Percentiles rank a stretch among this genome's conserved stretches.
Conservation (phyloP, 2,888 invertebrate species). For the Cetonia aurata region DNA sequence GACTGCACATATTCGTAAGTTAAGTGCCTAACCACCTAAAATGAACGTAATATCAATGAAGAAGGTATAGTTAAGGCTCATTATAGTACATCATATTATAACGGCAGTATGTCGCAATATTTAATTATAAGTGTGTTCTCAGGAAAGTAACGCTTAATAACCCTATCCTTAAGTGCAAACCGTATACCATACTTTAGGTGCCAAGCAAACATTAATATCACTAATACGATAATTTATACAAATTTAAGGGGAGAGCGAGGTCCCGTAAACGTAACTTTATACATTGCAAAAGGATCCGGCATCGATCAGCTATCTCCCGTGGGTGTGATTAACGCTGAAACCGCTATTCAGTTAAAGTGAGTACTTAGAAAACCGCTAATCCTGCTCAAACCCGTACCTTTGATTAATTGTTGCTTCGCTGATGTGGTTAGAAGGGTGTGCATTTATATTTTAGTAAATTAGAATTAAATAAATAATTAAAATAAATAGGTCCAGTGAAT, state of each 20-base stretch:
- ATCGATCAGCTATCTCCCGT: conserved; percentile 57
- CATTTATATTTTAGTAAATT: no score
- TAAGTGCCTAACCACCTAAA: no score
- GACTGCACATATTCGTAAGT: no score
- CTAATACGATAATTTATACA: conserved; percentile 39
- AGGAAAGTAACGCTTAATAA: conserved; percentile 23
- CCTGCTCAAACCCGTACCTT: conserved; percentile 39
- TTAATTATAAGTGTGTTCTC: conserved; percentile 24
- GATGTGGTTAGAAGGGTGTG: background rate
- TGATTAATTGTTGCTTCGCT: conserved; percentile 42
- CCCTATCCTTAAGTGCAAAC: conserved; percentile 21
- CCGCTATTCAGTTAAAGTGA: conserved; percentile 50
- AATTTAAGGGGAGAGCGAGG: conserved; percentile 28
- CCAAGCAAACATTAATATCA: conserved; percentile 31
- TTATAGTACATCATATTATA: background rate
- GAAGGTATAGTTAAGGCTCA: background rate
- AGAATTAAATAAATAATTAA: no score
- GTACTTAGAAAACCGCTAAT: conserved; percentile 45
- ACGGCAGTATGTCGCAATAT: background rate
- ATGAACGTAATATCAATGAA: background rate
- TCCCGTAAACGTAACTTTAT: conserved; percentile 47
- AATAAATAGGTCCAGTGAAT: no score
- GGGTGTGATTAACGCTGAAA: conserved; percentile 56
- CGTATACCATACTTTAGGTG: conserved; percentile 22
- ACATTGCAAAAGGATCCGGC: conserved; percentile 53